phyloP scores from a whole-genome alignment of 1,140 invertebrate genomes.

The Drosophila sp. region DNA sequence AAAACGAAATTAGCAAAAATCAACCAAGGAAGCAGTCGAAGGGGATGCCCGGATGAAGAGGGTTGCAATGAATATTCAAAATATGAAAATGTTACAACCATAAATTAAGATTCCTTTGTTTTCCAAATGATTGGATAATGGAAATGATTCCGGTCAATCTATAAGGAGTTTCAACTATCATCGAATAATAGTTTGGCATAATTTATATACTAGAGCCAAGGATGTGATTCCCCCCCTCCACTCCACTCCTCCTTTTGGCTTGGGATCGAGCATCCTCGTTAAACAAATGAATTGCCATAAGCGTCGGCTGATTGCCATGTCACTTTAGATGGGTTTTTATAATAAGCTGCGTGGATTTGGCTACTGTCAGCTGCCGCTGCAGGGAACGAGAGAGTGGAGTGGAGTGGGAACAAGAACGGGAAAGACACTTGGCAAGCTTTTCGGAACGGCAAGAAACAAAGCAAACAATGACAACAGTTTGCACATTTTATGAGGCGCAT shows the following conservation, averaged over 20 bases:
- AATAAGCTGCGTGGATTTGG: conserved; percentile 56
- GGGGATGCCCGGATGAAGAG: conserved; percentile 16
- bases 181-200: neutral
- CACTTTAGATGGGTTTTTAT: conserved; percentile 77
- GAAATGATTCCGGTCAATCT: neutral
- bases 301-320: conserved; percentile 77
- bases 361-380: conserved; percentile 46
- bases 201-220: too few species aligned
- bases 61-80: conserved; percentile 26
- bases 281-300: conserved; percentile 83
- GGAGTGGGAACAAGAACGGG: too few species aligned
- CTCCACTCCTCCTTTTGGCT: conserved; percentile 16
- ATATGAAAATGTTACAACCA: conserved; percentile 20
- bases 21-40: neutral
- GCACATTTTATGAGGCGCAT: conserved; percentile 81
- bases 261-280: conserved; percentile 52
- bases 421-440: conserved; percentile 35
- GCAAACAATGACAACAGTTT: conserved; percentile 73
- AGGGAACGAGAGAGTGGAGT: conserved; percentile 7
- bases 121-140: conserved; percentile 7
- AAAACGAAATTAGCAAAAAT: conserved; percentile 69
- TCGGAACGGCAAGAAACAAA: conserved; percentile 6
- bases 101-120: conserved; percentile 33
- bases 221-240: conserved; percentile 18
- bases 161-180: neutral